Evolutionary conservation across 2,113 vertebrate genomes (phyloP).

Genomic region (Perca flavescens): DNA sequence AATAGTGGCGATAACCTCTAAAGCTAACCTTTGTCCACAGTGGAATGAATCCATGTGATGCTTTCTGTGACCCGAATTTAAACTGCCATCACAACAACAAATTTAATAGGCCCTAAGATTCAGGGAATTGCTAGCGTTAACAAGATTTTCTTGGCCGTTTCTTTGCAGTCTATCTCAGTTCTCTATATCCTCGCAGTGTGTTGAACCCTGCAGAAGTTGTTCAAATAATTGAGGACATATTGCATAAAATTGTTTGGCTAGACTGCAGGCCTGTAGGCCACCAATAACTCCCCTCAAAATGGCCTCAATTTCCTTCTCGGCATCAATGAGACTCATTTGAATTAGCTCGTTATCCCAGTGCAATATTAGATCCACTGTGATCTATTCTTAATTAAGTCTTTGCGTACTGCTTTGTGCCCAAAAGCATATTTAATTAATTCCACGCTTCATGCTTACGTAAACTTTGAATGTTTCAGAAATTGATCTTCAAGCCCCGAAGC

Average conservation of each 20-base stretch:
- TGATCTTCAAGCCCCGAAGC: constrained; percentile 84
- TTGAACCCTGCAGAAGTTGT: constrained; percentile 28
- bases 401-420: constrained; percentile 24
- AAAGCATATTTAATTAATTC: constrained; percentile 30
- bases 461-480: constrained; percentile 79
- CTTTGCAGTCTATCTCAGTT: constrained; percentile 29
- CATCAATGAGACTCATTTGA: constrained; percentile 58
- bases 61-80: constrained; percentile 59
- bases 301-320: constrained; percentile 55
- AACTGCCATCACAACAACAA: constrained; percentile 46
- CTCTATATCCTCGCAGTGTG: constrained; percentile 6
- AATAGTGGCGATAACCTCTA: constrained; percentile 58
- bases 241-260: constrained; percentile 55
- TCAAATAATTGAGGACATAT: constrained; percentile 44
- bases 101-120: constrained; percentile 43
- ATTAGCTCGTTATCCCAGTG: constrained; percentile 55
- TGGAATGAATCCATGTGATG: constrained; percentile 52
- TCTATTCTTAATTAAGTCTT: constrained; percentile 69
- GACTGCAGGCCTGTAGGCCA: constrained; percentile 48
- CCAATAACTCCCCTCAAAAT: constrained; percentile 49
- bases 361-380: constrained; percentile 55
- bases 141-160: constrained; percentile 16
- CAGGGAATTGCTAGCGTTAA: constrained; percentile 31
- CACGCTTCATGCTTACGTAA: constrained; percentile 25
- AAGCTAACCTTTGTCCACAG: constrained; percentile 53